Conservation (phyloP, 2,113 vertebrate species). For the Pedionomus torquatus region DNA sequence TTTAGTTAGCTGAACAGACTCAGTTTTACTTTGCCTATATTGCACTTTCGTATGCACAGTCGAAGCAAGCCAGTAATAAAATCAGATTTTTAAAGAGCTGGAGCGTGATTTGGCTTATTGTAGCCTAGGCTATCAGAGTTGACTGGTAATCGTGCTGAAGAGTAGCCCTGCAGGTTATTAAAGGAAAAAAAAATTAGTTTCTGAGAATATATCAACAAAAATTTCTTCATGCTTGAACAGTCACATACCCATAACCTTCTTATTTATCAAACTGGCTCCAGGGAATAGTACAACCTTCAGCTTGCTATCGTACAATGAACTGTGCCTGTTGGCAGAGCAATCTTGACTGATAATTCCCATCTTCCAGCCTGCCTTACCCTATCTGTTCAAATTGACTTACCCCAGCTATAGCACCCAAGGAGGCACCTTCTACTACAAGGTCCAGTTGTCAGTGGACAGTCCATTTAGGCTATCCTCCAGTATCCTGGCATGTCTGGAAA, state of each 20-base stretch:
- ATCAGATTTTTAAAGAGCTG: slow-evolving; percentile 22
- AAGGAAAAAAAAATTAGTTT: slow-evolving; percentile 45
- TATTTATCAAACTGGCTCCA: slow-evolving; percentile 53
- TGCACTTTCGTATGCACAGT: slow-evolving; percentile 43
- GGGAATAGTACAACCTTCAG: slow-evolving; percentile 43
- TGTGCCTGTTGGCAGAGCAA: slow-evolving; percentile 4
- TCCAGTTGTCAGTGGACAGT: background rate
- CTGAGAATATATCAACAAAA: slow-evolving; percentile 64
- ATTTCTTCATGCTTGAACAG: slow-evolving; percentile 52
- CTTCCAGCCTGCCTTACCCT: background rate
- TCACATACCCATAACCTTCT: slow-evolving; percentile 31
- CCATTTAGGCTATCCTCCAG: background rate
- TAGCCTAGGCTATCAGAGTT: slow-evolving; percentile 11
- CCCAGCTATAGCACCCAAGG: background rate
- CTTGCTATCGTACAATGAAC: background rate
- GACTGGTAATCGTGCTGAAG: slow-evolving; percentile 14
- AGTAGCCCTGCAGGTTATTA: slow-evolving; percentile 39
- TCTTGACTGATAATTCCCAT: slow-evolving; percentile 45
- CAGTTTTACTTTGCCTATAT: slow-evolving; percentile 60
- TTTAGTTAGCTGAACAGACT: slow-evolving; percentile 62
- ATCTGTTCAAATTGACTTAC: slow-evolving; percentile 10
- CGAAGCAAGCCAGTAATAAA: slow-evolving; percentile 38
- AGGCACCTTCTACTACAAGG: background rate
- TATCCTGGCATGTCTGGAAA: background rate
- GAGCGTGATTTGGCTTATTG: slow-evolving; percentile 31